phyloP scores from a whole-genome alignment of 2,888 invertebrate species.

The Tenthredo distinguenda region DNA sequence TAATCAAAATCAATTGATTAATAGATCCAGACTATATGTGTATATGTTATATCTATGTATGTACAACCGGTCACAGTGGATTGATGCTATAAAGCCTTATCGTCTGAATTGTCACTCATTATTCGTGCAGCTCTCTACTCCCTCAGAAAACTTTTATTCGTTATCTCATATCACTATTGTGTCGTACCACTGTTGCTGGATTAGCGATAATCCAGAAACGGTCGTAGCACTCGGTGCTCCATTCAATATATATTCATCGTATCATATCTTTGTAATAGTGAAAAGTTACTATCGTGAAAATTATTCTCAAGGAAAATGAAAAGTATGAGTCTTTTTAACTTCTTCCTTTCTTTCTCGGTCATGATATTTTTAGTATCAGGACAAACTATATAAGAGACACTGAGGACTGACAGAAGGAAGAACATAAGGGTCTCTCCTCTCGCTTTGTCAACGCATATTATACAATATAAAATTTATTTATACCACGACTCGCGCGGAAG shows the following conservation, averaged over 20 bases:
- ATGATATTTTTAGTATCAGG: not conserved
- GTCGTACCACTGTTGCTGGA: not conserved
- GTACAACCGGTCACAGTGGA: not conserved
- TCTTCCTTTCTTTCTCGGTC: not conserved
- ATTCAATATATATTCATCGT: not conserved
- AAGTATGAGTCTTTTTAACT: not conserved
- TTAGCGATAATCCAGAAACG: not conserved
- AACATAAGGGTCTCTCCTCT: not conserved
- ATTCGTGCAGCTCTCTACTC: not conserved
- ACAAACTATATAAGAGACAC: not conserved
- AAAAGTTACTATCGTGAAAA: not conserved
- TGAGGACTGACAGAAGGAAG: not conserved
- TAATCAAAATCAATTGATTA: conserved; percentile 72
- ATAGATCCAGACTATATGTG: conserved; percentile 60
- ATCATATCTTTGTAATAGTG: not conserved
- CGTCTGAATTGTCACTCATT: conserved; percentile 9
- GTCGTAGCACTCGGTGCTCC: not conserved
- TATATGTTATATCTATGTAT: not conserved
- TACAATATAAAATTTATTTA: not conserved
- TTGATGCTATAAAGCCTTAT: not conserved
- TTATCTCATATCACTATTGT: not conserved
- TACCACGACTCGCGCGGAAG: not conserved
- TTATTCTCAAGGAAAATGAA: no score
- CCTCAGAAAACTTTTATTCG: not conserved
- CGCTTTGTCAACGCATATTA: not conserved